Percentiles rank a stretch among this genome's conserved stretches.
phyloP scores from a whole-genome alignment of 1,140 invertebrate species.

The Zaprionus kolodkinae region DNA sequence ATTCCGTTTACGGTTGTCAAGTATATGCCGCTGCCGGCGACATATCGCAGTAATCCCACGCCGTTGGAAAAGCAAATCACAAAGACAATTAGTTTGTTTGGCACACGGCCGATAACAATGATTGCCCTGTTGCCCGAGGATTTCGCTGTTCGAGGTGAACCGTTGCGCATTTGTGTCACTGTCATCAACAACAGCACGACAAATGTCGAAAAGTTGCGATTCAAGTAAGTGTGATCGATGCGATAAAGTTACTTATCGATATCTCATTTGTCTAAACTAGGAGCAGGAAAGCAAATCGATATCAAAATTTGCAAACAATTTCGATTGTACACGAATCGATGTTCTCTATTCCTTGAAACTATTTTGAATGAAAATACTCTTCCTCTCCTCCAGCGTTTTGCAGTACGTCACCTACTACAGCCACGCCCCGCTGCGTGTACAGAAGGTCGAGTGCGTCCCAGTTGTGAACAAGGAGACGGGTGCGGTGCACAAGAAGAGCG shows the following conservation, averaged over 20 bases:
- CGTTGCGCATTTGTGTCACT: slow-evolving; percentile 76
- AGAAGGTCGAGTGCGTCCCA: slow-evolving; percentile 73
- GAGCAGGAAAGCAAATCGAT: no score
- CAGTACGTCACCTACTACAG: slow-evolving; percentile 80
- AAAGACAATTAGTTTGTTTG: slow-evolving; percentile 81
- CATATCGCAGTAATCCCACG: slow-evolving; percentile 57
- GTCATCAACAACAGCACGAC: slow-evolving; percentile 80
- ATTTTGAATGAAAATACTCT: no score
- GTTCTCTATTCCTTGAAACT: no score
- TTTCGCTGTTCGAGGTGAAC: slow-evolving; percentile 74
- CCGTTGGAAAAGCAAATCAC: slow-evolving; percentile 77
- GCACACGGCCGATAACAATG: slow-evolving; percentile 77
- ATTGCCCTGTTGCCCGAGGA: slow-evolving; percentile 71
- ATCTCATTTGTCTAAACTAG: neutral
- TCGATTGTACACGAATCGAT: no score
- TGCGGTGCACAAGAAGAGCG: slow-evolving; percentile 78
- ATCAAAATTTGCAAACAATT: no score
- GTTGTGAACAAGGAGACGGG: slow-evolving; percentile 80
- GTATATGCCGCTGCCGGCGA: slow-evolving; percentile 62
- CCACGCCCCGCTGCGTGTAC: slow-evolving; percentile 68
- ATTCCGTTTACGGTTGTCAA: slow-evolving; percentile 77
- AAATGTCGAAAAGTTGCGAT: slow-evolving; percentile 81
- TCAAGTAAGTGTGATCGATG: slow-evolving; percentile 51
- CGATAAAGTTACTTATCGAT: neutral
- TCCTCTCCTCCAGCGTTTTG: slow-evolving; percentile 15